Conservation (phyloP, 1,140 invertebrate genomes). For the Pollicipes pollicipes region DNA sequence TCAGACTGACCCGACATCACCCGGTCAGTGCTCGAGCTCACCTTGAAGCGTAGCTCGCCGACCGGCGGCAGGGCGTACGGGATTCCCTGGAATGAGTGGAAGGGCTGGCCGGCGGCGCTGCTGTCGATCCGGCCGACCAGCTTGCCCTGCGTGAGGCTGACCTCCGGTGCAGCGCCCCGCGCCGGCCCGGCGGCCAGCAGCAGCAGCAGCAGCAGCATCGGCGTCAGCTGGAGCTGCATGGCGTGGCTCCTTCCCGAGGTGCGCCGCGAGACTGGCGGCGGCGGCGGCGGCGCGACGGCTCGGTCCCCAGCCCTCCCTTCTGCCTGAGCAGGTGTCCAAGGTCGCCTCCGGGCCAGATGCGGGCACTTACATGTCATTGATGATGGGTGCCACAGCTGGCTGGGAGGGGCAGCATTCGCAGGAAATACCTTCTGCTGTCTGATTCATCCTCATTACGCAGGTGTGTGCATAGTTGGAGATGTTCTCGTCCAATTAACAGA, state of each 20-base stretch:
- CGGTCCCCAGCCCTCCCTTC: no score
- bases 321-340: no score
- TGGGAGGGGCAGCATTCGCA: no score
- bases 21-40: no score
- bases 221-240: constrained; percentile 46
- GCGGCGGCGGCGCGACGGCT: constrained; percentile 37
- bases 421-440: no score
- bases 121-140: neutral
- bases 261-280: constrained; percentile 46
- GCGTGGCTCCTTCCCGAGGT: constrained; percentile 43
- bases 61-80: constrained; percentile 45
- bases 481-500: no score
- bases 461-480: no score
- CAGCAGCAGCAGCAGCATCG: constrained; percentile 44
- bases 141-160: constrained; percentile 36
- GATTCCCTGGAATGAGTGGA: constrained; percentile 41
- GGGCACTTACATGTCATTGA: no score
- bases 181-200: constrained; percentile 70
- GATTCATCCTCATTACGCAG: no score
- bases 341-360: no score
- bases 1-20: no score
- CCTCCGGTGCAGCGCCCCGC: constrained; percentile 51
- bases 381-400: no score
- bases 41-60: constrained; percentile 42
- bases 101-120: constrained; percentile 19